Conservation (phyloP, 2,797 vertebrate species). For the Melanotaenia pygmaea region DNA sequence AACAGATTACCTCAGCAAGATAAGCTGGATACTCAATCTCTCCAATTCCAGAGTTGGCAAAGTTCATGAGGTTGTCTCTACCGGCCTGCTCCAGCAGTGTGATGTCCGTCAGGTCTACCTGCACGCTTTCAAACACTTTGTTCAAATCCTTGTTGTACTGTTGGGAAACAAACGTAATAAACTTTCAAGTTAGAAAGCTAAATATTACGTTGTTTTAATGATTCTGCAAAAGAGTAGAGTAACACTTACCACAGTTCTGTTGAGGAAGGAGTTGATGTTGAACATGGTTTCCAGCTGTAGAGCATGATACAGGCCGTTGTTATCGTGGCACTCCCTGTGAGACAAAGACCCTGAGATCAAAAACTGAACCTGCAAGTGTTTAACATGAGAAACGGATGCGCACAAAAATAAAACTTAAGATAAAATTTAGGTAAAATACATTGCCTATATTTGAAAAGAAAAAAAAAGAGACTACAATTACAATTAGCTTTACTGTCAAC, state of each 20-base stretch:
- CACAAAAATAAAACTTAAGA: background rate
- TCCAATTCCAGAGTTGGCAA: conserved; percentile 87
- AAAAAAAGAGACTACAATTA: background rate
- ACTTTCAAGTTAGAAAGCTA: background rate
- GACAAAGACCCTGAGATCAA: conserved; percentile 17
- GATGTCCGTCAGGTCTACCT: conserved; percentile 85
- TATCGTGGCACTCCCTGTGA: conserved; percentile 90
- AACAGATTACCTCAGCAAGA: conserved; percentile 86
- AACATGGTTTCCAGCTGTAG: conserved; percentile 91
- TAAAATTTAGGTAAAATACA: background rate
- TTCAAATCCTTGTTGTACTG: conserved; percentile 88
- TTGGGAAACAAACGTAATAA: conserved; percentile 18
- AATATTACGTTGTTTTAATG: background rate
- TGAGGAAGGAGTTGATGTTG: conserved; percentile 88
- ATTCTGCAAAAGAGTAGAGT: background rate
- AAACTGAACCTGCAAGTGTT: background rate
- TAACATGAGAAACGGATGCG: background rate
- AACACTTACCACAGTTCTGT: conserved; percentile 86
- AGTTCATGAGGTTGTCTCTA: conserved; percentile 87
- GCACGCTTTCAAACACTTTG: conserved; percentile 84
- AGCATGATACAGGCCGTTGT: conserved; percentile 90
- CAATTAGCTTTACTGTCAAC: background rate
- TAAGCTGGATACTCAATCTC: conserved; percentile 84
- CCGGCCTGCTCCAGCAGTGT: conserved; percentile 87
- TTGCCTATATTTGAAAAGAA: background rate